phyloP scores from a whole-genome alignment of 2,888 invertebrate genomes.

The Rhamphomyia laevipes region DNA sequence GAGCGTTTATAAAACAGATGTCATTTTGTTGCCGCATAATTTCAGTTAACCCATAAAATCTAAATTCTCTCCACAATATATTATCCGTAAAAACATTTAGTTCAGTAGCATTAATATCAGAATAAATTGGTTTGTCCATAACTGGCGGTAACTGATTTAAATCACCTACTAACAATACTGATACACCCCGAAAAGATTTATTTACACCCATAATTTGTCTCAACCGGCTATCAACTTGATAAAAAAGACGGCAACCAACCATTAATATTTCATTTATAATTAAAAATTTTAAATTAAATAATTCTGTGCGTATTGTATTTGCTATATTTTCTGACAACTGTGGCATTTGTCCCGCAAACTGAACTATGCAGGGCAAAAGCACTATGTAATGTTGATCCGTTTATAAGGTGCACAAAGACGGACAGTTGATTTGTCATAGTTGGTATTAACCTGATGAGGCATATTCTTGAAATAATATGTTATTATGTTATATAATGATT shows the following conservation, averaged over 20 bases:
- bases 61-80: too few species aligned
- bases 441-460: too few species aligned
- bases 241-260: too few species aligned
- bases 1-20: neutral
- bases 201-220: constrained; percentile 1
- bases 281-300: constrained; percentile 1
- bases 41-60: too few species aligned
- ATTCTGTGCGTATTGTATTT: neutral
- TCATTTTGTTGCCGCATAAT: neutral
- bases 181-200: neutral
- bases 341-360: neutral
- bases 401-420: neutral
- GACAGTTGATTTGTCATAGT: neutral
- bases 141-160: too few species aligned
- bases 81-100: too few species aligned
- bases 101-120: too few species aligned
- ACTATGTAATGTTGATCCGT: neutral
- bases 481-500: too few species aligned
- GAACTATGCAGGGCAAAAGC: neutral
- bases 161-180: too few species aligned
- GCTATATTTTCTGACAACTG: neutral
- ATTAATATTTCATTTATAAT: constrained; percentile 6
- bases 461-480: too few species aligned
- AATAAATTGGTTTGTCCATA: too few species aligned
- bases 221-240: neutral